Base-by-base conservation (phyloP, 2,113 vertebrate genomes). In the Pica pica region DNA sequence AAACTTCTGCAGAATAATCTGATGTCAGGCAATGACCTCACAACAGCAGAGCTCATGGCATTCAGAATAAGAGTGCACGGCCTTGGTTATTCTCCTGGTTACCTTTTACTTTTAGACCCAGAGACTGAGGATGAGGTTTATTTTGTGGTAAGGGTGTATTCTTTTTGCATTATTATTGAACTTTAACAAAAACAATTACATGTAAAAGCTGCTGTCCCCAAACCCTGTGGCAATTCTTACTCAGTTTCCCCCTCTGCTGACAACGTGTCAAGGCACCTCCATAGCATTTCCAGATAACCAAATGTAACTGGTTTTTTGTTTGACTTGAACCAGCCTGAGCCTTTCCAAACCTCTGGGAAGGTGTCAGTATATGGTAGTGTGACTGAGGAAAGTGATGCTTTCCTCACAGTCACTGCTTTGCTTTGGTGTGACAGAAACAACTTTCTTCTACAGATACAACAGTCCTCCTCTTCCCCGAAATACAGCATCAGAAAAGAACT, bases 1-100 rank as follows among this genome's bases (percentile, higher is more conserved):
- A 78, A 94, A 97, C 68, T 94, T 93, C 60, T 82, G 74, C 85
- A 88, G 85, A 95, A 88, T 49, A 67, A 89, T 96, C 35, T 95
- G 61, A 92, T 96, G 93, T 95, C 92, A 94, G 80, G 65, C 87
- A 96, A 89, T 94, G 92, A 97, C 97, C 93, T 98, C 94, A 94
- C 90, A 96, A 53, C 37, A 73, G 59, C 31, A 35, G 27, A 76
- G 82, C 68, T 90, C 82, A 35, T 68, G 86, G 81, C 94, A 94
- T 47, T 97, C 53, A 26, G 47, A 94, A 74, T 47, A 86, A 80
- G 87, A 87, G 52, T 55, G 83, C 88, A 64, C 0, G 16, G 95
- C 81, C 96, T 92, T 91, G 80, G 73, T 90, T 86, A 50, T 57
- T 94, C 63, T 78, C 57, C 49, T 95, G 44, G 81, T 83, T 69